These are phyloP conservation scores for Drosophila aldrichi DNA, from an alignment of 2,888 invertebrate species.

Conservation along the genomic window DNA sequence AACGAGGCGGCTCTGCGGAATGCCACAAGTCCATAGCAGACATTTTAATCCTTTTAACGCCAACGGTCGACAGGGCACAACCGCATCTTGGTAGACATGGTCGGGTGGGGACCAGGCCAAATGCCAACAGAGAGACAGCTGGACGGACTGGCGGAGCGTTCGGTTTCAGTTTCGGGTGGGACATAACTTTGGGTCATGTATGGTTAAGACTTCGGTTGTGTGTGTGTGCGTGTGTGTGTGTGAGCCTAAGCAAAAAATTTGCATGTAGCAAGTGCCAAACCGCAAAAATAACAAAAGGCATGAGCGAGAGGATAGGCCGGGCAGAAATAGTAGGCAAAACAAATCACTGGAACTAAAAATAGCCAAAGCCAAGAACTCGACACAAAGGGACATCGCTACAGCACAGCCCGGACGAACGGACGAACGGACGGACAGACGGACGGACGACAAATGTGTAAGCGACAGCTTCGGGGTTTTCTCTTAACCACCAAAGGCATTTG, in stretches of 20 bases:
- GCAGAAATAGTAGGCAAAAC: slow-evolving; percentile 57
- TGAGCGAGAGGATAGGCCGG: slow-evolving; percentile 30
- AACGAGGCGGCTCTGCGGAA: slow-evolving; percentile 21
- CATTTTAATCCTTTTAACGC: slow-evolving; percentile 72
- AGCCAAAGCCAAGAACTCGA: slow-evolving; percentile 49
- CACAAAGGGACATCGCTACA: slow-evolving; percentile 12
- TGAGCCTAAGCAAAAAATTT: slow-evolving; percentile 50
- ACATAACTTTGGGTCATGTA: slow-evolving; percentile 47
- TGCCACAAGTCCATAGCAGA: slow-evolving; percentile 60
- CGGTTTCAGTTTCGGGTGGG: slow-evolving; percentile 60
- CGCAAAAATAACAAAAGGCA: slow-evolving; percentile 68
- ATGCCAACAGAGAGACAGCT: slow-evolving; percentile 31
- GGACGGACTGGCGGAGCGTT: slow-evolving; percentile 25
- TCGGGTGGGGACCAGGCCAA: slow-evolving; percentile 15
- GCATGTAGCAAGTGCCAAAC: slow-evolving; percentile 75
- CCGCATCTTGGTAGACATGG: slow-evolving; percentile 30
- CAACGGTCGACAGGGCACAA: slow-evolving; percentile 33
- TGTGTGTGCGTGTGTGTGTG: too few species aligned
- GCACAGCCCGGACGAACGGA: too few species aligned
- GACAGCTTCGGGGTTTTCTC: slow-evolving; percentile 38
- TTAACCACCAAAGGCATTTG: slow-evolving; percentile 58
- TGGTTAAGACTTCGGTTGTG: slow-evolving; percentile 25
- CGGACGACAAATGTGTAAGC: slow-evolving; percentile 45
- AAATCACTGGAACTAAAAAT: slow-evolving; percentile 76
- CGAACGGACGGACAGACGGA: background rate